Evolutionary conservation across 2,113 vertebrate species (phyloP).

Genomic region (Notechis scutatus): DNA sequence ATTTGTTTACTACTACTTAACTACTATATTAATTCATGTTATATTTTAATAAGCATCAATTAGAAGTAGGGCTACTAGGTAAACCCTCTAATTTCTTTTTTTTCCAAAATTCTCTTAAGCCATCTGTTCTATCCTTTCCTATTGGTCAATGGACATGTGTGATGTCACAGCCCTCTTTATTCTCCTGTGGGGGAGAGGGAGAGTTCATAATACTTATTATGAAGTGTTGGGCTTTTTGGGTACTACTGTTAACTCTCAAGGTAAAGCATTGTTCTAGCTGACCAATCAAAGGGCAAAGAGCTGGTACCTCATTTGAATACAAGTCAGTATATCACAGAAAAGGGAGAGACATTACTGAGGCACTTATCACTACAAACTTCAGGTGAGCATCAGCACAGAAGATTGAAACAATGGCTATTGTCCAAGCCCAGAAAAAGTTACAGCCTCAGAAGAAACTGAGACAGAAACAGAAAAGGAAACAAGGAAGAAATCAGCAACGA

Average conservation of each 20-base stretch:
- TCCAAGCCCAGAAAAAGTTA: background rate
- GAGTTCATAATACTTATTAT: background rate
- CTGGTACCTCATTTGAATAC: slow-evolving; percentile 1
- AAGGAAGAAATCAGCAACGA: background rate
- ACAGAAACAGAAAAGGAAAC: background rate
- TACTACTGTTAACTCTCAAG: background rate
- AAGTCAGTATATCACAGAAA: background rate
- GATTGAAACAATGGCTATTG: background rate
- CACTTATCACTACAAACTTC: background rate
- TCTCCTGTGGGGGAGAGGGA: background rate
- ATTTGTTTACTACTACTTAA: background rate
- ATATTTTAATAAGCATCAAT: background rate
- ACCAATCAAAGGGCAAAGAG: background rate
- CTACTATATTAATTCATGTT: background rate
- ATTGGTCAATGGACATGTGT: background rate
- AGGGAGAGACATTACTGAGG: background rate
- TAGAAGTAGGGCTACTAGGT: background rate
- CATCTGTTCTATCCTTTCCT: background rate
- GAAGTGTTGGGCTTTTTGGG: background rate
- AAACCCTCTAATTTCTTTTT: background rate
- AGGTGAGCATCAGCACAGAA: background rate
- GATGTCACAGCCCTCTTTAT: background rate
- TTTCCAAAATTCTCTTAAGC: background rate
- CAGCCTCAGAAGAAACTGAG: background rate
- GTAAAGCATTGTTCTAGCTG: background rate